Evolutionary conservation across 2,113 vertebrate species (phyloP).

Genomic region (Anhinga rufa): DNA sequence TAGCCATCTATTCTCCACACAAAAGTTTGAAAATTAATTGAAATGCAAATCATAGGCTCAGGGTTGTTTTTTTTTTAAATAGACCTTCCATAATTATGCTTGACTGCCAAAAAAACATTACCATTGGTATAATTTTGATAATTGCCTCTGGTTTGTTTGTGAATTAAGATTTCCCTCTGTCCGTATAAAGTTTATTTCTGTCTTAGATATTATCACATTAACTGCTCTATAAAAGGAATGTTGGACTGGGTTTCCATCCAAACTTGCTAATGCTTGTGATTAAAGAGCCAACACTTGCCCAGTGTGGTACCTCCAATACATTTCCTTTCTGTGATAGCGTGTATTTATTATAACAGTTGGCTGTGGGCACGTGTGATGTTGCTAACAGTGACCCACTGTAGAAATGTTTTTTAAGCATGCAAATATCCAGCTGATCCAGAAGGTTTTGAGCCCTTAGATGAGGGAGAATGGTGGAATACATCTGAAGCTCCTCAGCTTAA

Average conservation of each 20-base stretch:
- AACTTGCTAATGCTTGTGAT: not conserved
- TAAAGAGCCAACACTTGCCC: not conserved
- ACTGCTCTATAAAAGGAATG: not conserved
- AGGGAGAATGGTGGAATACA: not conserved
- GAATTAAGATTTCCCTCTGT: not conserved
- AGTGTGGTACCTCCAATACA: not conserved
- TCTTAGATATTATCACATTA: not conserved
- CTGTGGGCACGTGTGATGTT: not conserved
- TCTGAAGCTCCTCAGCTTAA: not conserved
- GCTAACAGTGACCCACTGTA: not conserved
- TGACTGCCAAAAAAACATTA: not conserved
- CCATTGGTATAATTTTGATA: not conserved
- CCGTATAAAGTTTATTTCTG: not conserved
- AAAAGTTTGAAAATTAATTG: not conserved
- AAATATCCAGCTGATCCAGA: not conserved
- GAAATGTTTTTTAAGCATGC: not conserved
- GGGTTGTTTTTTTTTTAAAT: not conserved
- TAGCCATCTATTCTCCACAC: not conserved
- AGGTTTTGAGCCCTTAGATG: not conserved
- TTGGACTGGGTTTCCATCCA: not conserved
- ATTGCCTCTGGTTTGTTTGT: not conserved
- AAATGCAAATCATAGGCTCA: not conserved
- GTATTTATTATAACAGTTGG: not conserved
- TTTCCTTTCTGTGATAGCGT: not conserved
- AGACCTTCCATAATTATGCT: not conserved